Conservation (phyloP, 2,888 invertebrate species). For the Xestia c-nigrum region DNA sequence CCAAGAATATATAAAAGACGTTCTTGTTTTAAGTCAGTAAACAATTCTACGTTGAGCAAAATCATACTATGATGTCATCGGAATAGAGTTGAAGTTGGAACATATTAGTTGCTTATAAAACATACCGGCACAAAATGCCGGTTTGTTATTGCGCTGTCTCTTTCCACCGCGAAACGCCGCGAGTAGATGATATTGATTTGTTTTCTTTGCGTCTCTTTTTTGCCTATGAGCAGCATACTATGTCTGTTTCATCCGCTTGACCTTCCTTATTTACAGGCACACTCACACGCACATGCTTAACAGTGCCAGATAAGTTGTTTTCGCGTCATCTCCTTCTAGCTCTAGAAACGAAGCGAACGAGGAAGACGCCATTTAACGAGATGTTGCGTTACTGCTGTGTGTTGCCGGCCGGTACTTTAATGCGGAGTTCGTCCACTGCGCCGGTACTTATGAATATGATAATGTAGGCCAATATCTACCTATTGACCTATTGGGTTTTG, state of each 20-base stretch:
- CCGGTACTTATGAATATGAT: constrained; percentile 67
- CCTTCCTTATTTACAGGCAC: constrained; percentile 88
- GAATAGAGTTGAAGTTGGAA: constrained; percentile 76
- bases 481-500: constrained; percentile 47
- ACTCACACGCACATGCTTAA: constrained; percentile 69
- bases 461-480: constrained; percentile 66
- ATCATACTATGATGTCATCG: constrained; percentile 65
- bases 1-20: constrained; percentile 62
- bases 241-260: constrained; percentile 83
- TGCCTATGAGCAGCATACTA: constrained; percentile 79
- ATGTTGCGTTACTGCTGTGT: constrained; percentile 69
- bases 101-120: constrained; percentile 70
- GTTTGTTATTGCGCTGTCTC: constrained; percentile 90
- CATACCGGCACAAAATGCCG: constrained; percentile 86
- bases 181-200: constrained; percentile 89
- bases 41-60: constrained; percentile 68
- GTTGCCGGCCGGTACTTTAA: constrained; percentile 73
- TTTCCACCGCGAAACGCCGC: constrained; percentile 83
- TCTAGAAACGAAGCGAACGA: constrained; percentile 76
- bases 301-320: constrained; percentile 86
- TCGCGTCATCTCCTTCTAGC: constrained; percentile 88
- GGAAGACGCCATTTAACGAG: constrained; percentile 78
- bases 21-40: constrained; percentile 73
- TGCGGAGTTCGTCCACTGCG: constrained; percentile 64
- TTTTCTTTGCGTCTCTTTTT: constrained; percentile 90